Percentiles rank a stretch among this genome's conserved stretches.
Evolutionary conservation across 2,113 vertebrate genomes (phyloP).

Genomic region (Myanophis thanlyinensis): DNA sequence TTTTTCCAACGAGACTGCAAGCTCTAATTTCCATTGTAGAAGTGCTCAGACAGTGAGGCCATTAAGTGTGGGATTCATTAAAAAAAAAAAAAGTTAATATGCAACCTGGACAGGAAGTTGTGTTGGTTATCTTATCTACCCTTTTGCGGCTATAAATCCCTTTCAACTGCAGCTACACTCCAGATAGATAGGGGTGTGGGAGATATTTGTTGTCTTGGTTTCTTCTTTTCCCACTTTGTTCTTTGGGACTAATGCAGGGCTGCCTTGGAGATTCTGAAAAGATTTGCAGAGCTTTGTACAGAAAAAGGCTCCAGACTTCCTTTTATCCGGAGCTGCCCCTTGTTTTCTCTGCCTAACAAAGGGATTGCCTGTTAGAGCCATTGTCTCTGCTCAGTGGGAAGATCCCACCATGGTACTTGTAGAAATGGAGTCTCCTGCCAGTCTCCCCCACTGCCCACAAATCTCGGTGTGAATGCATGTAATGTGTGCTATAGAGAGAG

Average conservation of each 20-base stretch:
- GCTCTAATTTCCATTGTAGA: not conserved
- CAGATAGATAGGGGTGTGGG: not conserved
- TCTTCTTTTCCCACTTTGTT: not conserved
- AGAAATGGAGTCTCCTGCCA: not conserved
- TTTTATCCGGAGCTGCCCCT: not conserved
- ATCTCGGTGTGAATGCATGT: not conserved
- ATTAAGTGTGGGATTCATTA: not conserved
- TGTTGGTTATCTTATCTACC: not conserved
- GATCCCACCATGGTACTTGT: not conserved
- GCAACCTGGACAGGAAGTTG: not conserved
- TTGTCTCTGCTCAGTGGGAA: not conserved
- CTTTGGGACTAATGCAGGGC: not conserved
- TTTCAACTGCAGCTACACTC: not conserved
- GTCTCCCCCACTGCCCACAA: not conserved
- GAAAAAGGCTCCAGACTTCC: slow-evolving; percentile 4
- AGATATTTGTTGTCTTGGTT: not conserved
- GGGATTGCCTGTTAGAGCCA: not conserved
- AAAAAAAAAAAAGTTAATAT: not conserved
- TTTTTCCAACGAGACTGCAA: not conserved
- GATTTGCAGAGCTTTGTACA: not conserved
- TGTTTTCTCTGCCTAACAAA: slow-evolving; percentile 7
- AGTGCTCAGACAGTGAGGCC: not conserved
- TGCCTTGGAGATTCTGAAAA: not conserved
- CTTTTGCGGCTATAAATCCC: not conserved
- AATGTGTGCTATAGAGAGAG: not conserved